A percentile compares a stretch with the other conserved stretches of the same genome.
These are phyloP conservation scores for Lochmaea crataegi DNA, from an alignment of 2,888 invertebrate species.

Conservation along the genomic window DNA sequence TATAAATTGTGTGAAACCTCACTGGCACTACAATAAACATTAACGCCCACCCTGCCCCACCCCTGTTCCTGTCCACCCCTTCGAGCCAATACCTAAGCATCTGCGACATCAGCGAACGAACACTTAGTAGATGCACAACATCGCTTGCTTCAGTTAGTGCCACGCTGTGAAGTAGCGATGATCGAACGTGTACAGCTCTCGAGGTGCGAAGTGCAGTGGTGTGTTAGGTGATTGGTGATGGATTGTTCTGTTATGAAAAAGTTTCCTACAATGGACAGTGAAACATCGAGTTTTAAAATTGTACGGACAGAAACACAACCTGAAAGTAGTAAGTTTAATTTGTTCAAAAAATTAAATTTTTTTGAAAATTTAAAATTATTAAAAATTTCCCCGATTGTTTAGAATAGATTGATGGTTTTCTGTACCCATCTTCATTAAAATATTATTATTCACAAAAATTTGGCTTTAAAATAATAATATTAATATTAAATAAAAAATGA, in stretches of 20 bases:
- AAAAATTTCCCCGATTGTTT: too few relatives aligned
- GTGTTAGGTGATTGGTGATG: conserved; percentile 3
- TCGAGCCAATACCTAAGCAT: conserved; percentile 8
- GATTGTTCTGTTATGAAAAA: conserved; percentile 3
- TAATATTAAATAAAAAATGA: too few relatives aligned
- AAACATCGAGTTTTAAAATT: conserved; percentile 1
- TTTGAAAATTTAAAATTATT: neutral
- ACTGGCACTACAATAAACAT: conserved; percentile 5
- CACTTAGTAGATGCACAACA: neutral
- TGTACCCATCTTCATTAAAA: too few relatives aligned
- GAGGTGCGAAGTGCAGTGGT: conserved; percentile 7
- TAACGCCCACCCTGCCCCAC: conserved; percentile 11
- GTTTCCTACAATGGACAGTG: conserved; percentile 1
- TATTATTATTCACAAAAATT: too few relatives aligned
- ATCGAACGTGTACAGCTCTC: neutral
- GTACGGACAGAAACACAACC: conserved; percentile 1
- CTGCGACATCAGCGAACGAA: neutral
- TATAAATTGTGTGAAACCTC: conserved; percentile 1
- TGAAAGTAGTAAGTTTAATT: conserved; percentile 2
- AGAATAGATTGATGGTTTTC: too few relatives aligned
- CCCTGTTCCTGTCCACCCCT: neutral
- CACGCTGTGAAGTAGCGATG: conserved; percentile 5
- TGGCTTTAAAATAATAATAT: too few relatives aligned
- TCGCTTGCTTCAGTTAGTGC: neutral
- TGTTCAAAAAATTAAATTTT: neutral